A percentile compares a stretch with the other conserved stretches of the same genome.
Evolutionary conservation across 1,140 invertebrate species (phyloP).

Genomic region (Reticulitermes speratus): DNA sequence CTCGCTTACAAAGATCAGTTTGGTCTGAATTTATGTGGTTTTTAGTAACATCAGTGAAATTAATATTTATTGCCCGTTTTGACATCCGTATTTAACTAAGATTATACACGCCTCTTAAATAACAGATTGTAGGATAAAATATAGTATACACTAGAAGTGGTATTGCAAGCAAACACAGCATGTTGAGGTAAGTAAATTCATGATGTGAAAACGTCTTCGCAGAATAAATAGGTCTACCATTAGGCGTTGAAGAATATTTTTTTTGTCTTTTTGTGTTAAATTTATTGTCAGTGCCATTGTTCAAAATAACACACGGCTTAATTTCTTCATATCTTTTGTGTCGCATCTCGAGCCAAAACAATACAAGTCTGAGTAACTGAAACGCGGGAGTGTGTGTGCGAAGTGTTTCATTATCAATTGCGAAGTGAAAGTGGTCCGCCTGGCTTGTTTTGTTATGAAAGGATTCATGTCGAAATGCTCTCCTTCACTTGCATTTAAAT

Average conservation of each 20-base stretch:
- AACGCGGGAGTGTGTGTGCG: not conserved
- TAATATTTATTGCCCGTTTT: too few species aligned
- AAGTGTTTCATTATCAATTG: constrained; percentile 7
- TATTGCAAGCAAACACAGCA: too few species aligned
- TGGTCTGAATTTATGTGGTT: too few species aligned
- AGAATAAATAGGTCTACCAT: not conserved
- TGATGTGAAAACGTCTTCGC: not conserved
- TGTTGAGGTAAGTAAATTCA: too few species aligned
- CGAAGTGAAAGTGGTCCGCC: constrained; percentile 2
- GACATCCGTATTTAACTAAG: too few species aligned
- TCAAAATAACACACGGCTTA: not conserved
- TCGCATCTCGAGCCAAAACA: not conserved
- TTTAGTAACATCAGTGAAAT: too few species aligned
- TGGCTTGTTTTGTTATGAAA: not conserved
- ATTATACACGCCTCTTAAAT: too few species aligned
- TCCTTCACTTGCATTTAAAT: not conserved
- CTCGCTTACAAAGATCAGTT: too few species aligned
- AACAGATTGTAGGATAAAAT: too few species aligned
- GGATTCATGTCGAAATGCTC: not conserved
- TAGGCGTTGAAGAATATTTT: too few species aligned
- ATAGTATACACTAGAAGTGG: too few species aligned
- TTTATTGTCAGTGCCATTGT: not conserved
- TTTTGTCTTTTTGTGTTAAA: not conserved
- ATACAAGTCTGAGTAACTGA: not conserved
- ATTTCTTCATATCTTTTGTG: not conserved